Percentiles rank a stretch among this genome's conserved stretches.
These are phyloP conservation scores for Muntiacus reevesi DNA, from an alignment of 2,113 vertebrate species.

Conservation along the genomic window DNA sequence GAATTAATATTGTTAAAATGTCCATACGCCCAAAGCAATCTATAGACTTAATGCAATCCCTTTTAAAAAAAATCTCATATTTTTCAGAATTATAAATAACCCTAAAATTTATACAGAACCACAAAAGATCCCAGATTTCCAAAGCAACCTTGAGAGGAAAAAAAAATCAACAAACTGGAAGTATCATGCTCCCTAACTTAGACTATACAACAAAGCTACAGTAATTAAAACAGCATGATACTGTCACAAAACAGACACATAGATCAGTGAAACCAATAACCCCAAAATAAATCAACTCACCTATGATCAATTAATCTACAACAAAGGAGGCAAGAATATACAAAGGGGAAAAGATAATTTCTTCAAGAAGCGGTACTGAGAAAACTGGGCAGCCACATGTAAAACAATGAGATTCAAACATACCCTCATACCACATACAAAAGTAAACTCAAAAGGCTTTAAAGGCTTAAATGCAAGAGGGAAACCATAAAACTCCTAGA, in stretches of 20 bases:
- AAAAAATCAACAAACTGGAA: neutral
- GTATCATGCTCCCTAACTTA: neutral
- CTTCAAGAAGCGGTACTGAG: neutral
- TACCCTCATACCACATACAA: neutral
- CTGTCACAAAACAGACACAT: neutral
- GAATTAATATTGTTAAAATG: neutral
- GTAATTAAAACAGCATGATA: neutral
- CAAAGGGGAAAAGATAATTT: neutral
- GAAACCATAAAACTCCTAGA: neutral
- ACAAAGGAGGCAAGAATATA: neutral
- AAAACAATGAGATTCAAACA: neutral
- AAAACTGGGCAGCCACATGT: neutral
- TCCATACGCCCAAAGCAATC: neutral
- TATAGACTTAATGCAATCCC: neutral
- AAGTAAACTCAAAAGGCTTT: neutral
- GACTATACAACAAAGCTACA: neutral
- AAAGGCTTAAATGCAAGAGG: neutral
- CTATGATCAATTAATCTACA: neutral
- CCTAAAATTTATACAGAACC: neutral
- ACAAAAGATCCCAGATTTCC: neutral
- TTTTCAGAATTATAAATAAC: neutral
- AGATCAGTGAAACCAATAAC: neutral
- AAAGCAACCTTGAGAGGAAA: neutral
- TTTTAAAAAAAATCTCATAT: neutral
- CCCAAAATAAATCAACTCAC: neutral